phyloP scores from a whole-genome alignment of 2,113 vertebrate genomes.

The Pygoscelis antarcticus region DNA sequence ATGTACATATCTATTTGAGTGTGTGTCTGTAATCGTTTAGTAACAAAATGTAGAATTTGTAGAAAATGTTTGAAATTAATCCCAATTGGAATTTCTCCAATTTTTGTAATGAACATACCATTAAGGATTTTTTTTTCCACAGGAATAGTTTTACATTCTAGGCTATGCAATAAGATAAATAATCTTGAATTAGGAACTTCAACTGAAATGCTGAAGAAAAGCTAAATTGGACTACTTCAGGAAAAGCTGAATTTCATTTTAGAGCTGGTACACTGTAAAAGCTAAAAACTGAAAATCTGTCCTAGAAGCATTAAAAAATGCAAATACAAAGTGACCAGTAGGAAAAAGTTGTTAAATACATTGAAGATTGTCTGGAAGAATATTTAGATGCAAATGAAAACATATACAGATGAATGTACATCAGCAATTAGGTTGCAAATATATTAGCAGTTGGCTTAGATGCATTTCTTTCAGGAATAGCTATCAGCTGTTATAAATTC shows the following conservation, averaged over 20 bases:
- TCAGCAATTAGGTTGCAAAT: not conserved
- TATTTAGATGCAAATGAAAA: not conserved
- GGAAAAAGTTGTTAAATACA: not conserved
- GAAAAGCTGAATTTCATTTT: not conserved
- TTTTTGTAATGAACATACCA: not conserved
- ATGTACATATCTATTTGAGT: not conserved
- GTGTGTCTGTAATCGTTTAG: not conserved
- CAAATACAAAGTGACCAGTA: not conserved
- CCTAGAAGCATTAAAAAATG: not conserved
- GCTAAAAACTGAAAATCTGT: not conserved
- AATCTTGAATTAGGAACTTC: not conserved
- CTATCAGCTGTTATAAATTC: slow-evolving; percentile 22
- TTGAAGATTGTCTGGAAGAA: not conserved
- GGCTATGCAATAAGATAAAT: not conserved
- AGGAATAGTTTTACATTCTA: not conserved
- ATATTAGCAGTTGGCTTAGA: not conserved
- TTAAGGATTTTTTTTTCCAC: not conserved
- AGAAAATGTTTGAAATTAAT: not conserved
- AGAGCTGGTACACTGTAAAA: not conserved
- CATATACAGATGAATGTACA: not conserved
- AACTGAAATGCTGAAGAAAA: not conserved
- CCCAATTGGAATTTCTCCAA: not conserved
- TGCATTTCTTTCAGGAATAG: not conserved
- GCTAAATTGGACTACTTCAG: not conserved
- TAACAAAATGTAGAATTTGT: not conserved